Evolutionary conservation across 2,888 invertebrate species (phyloP), one percentile per base, ranked within the genome.

Genomic region (Chrysotoxum bicinctum): DNA sequence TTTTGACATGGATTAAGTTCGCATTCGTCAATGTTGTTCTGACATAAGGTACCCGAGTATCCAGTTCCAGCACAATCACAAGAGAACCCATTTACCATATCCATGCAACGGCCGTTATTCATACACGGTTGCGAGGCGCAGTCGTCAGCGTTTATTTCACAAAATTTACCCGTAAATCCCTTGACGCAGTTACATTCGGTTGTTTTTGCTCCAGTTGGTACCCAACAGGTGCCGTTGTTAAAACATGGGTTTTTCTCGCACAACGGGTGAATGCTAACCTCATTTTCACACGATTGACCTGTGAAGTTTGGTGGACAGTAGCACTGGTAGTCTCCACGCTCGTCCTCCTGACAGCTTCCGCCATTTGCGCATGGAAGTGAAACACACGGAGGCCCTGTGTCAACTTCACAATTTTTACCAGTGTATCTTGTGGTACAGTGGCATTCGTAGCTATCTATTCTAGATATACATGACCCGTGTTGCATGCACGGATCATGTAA

Each of bases 321-420:
- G 89, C 97, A 98, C 43, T 93, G 94, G 92, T 94, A 96, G 89
- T 95, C 94, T 12, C 96, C 96, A 52, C 93, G 93, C 26, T 93
- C 91, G 89, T 95, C 95, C 89, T 95, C 95, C 68, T 93, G 92
- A 90, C 98, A 98, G 35, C 93, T 93, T 7, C 95, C 97, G 54
- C 93, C 94, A 93, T 97, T 95, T 86, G 93, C 93, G 91, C 98
- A 98, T 12, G 95, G 94, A 84, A 91, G 92, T 58, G 94, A 94
- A 72, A 92, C 91, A 90, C 97, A 97, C 0, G 96, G 96, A 87
- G 95, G 94, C 66, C 96, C 96, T 90, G 93, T 94, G 92, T 97
- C 96, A 91, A 95, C 94, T 92, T 97, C 95, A 92, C 98, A 98
- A 92, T 97, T 97, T 93, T 96, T 96, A 88, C 98, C 97, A 73